These are phyloP conservation scores for Phymatocera aterrima DNA, from an alignment of 2,888 invertebrate genomes.

Conservation along the genomic window DNA sequence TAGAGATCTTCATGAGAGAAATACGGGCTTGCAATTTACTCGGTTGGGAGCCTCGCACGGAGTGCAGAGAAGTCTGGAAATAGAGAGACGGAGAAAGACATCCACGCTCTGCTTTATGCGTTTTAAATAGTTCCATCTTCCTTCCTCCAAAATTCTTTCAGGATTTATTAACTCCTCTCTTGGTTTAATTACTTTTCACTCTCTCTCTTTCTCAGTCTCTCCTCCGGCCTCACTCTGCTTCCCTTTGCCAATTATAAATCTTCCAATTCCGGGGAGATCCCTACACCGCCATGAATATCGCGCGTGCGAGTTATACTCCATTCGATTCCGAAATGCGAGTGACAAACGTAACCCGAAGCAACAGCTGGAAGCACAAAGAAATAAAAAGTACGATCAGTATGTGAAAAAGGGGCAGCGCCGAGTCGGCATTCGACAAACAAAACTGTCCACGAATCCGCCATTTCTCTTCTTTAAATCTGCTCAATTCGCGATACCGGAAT, in stretches of 20 bases:
- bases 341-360: neutral
- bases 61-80: neutral
- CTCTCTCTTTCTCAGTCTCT: neutral
- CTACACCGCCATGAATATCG: neutral
- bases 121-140: constrained; percentile 27
- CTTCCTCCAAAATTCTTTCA: neutral
- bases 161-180: constrained; percentile 31
- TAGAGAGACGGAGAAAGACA: constrained; percentile 18
- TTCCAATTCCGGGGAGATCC: neutral
- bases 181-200: constrained; percentile 33
- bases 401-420: neutral
- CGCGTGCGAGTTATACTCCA: constrained; percentile 34
- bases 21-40: constrained; percentile 39
- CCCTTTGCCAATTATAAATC: neutral
- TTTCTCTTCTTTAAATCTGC: too few relatives aligned
- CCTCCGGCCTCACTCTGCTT: neutral
- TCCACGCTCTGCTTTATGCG: constrained; percentile 21
- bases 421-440: too few relatives aligned
- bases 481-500: neutral
- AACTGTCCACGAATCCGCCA: too few relatives aligned
- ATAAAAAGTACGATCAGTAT: neutral
- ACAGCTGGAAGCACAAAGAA: neutral
- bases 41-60: neutral
- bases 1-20: constrained; percentile 26
- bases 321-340: constrained; percentile 36